Percentiles rank a stretch among this genome's conserved stretches.
Evolutionary conservation across 92 coral and sea anemone species (phyloP).

Genomic region (Galaxea fascicularis): DNA sequence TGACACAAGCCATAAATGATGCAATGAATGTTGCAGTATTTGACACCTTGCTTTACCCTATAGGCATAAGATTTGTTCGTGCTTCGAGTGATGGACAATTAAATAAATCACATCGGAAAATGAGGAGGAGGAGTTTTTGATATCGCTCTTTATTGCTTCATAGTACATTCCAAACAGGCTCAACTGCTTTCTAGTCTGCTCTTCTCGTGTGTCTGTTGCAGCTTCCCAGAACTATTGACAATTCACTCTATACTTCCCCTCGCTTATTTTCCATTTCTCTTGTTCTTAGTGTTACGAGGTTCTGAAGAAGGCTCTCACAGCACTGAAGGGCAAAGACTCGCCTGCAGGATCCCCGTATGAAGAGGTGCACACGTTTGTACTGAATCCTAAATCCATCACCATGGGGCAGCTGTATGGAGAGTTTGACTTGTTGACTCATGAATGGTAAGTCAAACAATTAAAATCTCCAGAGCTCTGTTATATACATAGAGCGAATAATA

Average conservation of each 20-base stretch:
- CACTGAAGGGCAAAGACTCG: slow-evolving; percentile 96
- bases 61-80: too few relatives aligned
- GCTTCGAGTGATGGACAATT: too few relatives aligned
- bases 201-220: too few relatives aligned
- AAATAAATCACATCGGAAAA: too few relatives aligned
- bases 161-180: too few relatives aligned
- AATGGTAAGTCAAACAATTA: slow-evolving; percentile 73
- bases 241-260: not conserved
- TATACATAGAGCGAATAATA: too few relatives aligned
- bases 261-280: not conserved
- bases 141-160: too few relatives aligned
- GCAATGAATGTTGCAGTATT: not conserved
- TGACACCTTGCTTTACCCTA: too few relatives aligned
- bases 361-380: slow-evolving; percentile 90
- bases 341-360: slow-evolving; percentile 95
- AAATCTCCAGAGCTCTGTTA: not conserved
- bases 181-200: too few relatives aligned
- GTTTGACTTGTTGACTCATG: slow-evolving; percentile 96
- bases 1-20: not conserved
- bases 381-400: slow-evolving; percentile 98
- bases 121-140: too few relatives aligned
- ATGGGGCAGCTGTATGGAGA: slow-evolving; percentile 99
- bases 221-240: too few relatives aligned
- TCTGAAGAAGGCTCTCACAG: slow-evolving; percentile 85
- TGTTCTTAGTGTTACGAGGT: slow-evolving; percentile 89